Percentiles rank a stretch among this genome's conserved stretches.
Evolutionary conservation across 2,113 vertebrate genomes (phyloP).

Genomic region (Lycaon pictus): DNA sequence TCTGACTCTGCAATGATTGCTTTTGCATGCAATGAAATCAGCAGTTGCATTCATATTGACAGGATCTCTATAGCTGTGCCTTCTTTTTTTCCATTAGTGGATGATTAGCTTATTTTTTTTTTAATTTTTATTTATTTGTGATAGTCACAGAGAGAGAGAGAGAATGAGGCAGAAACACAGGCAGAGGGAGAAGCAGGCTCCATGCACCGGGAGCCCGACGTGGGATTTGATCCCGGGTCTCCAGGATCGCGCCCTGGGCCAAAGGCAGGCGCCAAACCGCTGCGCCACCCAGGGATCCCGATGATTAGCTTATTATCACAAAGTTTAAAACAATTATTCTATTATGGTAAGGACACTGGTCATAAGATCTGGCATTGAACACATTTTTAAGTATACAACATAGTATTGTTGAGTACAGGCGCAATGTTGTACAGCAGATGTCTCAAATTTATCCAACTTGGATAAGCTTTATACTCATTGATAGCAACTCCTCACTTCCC

Average conservation of each 20-base stretch:
- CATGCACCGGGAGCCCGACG: too few species aligned
- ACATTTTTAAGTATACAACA: neutral
- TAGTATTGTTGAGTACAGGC: neutral
- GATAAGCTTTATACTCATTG: neutral
- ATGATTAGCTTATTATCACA: neutral
- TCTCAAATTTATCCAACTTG: neutral
- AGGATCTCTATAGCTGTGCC: neutral
- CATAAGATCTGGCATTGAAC: neutral
- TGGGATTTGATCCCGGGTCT: too few species aligned
- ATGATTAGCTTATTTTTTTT: neutral
- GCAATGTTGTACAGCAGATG: neutral
- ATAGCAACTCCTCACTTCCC: neutral
- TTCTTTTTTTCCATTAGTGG: neutral
- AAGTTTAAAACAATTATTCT: neutral
- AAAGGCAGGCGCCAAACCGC: too few species aligned
- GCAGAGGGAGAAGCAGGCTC: too few species aligned
- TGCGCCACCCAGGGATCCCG: too few species aligned
- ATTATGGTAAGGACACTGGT: neutral
- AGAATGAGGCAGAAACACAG: too few species aligned
- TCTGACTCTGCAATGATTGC: neutral
- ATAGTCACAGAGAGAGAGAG: too few species aligned
- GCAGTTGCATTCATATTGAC: neutral
- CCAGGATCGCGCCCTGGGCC: too few species aligned
- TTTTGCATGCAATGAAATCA: neutral
- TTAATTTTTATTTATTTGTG: too few species aligned